Percentiles rank a stretch among this genome's conserved stretches.
Conservation (phyloP, 1,140 invertebrate species). For the Drosophila obscura region DNA sequence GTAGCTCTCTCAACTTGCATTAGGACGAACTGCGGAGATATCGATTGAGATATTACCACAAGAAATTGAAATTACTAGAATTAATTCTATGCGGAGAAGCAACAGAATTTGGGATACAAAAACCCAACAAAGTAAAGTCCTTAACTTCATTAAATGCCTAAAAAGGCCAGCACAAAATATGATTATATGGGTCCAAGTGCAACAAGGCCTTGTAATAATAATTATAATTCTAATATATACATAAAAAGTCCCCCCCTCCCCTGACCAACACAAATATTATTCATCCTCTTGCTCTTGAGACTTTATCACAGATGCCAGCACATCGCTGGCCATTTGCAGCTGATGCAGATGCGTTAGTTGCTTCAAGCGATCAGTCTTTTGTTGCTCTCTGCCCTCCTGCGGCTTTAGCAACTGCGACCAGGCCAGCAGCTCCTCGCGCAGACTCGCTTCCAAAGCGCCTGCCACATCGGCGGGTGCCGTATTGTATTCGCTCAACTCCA, state of each 20-base stretch:
- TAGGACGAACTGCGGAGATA: too few species aligned
- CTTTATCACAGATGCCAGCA: constrained; percentile 47
- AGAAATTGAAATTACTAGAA: too few species aligned
- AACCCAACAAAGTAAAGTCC: too few species aligned
- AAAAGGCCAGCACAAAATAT: too few species aligned
- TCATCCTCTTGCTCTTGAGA: constrained; percentile 2
- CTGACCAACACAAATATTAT: background rate
- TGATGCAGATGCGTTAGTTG: constrained; percentile 21
- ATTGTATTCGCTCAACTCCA: constrained; percentile 29
- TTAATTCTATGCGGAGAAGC: too few species aligned
- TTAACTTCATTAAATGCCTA: too few species aligned
- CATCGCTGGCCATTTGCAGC: constrained; percentile 55
- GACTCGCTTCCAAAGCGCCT: constrained; percentile 39
- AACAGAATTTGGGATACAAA: too few species aligned
- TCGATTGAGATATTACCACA: too few species aligned
- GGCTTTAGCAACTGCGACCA: constrained; percentile 13
- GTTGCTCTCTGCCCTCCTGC: background rate
- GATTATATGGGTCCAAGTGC: too few species aligned
- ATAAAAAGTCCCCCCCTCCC: background rate
- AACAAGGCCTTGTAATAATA: too few species aligned
- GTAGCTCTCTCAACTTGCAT: too few species aligned
- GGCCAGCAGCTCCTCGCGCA: constrained; percentile 49
- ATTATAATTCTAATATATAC: too few species aligned
- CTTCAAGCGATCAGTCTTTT: background rate
- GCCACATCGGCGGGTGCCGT: constrained; percentile 6